phyloP scores from a whole-genome alignment of 30 jellyfish, hydroid and myxozoan species.

The Rhopilema esculentum region DNA sequence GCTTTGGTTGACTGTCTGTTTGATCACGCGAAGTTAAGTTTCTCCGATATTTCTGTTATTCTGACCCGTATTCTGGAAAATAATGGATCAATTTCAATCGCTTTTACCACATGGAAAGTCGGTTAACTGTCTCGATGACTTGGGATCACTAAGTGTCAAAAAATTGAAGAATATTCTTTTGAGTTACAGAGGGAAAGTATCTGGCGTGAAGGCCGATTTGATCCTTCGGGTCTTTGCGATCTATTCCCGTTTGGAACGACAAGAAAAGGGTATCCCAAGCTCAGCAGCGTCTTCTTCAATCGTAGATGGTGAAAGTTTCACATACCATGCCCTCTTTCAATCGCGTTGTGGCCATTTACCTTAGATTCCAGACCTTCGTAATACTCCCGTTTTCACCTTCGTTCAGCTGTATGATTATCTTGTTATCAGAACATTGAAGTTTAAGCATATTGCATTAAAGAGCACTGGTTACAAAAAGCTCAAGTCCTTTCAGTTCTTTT shows the following conservation, averaged over 20 bases:
- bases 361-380: not conserved
- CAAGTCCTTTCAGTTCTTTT: too few species aligned
- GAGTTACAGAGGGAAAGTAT: not conserved
- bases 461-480: constrained; percentile 18
- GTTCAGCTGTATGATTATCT: not conserved
- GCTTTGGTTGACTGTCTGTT: not conserved
- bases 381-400: not conserved
- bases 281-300: too few species aligned
- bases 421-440: constrained; percentile 5
- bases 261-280: too few species aligned
- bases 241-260: too few species aligned
- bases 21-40: not conserved
- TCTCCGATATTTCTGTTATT: not conserved
- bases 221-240: too few species aligned
- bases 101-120: not conserved
- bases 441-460: constrained; percentile 17
- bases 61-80: not conserved
- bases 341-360: not conserved
- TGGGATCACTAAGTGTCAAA: constrained; percentile 5
- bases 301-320: too few species aligned
- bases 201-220: too few species aligned
- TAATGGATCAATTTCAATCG: constrained; percentile 6
- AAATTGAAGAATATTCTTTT: not conserved
- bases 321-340: too few species aligned
- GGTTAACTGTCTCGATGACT: constrained; percentile 3